Evolutionary conservation across 2,888 invertebrate genomes (phyloP).

Genomic region (Perdita meconis): DNA sequence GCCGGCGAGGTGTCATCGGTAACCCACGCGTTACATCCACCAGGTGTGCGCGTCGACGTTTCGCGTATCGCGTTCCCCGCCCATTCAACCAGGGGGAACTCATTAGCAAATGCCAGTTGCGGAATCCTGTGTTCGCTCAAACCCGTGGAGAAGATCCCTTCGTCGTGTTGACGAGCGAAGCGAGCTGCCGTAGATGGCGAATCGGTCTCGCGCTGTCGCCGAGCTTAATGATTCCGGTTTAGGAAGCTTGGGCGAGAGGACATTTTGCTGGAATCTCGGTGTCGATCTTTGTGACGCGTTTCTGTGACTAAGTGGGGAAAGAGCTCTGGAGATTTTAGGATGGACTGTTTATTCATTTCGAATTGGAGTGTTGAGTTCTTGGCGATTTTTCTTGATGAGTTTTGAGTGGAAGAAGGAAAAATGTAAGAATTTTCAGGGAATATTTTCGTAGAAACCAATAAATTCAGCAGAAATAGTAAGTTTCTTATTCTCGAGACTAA

Average conservation of each 20-base stretch:
- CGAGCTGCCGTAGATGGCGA: conserved; percentile 28
- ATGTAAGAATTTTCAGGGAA: too few relatives aligned
- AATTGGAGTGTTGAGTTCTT: too few relatives aligned
- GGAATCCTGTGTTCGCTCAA: conserved; percentile 35
- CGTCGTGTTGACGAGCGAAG: conserved; percentile 20
- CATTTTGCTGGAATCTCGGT: neutral
- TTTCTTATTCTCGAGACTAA: too few relatives aligned
- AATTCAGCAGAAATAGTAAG: too few relatives aligned
- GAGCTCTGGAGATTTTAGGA: too few relatives aligned
- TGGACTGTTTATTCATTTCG: too few relatives aligned
- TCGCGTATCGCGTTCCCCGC: conserved; percentile 39
- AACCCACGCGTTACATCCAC: conserved; percentile 63
- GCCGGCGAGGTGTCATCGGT: conserved; percentile 63
- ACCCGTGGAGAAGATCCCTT: conserved; percentile 4
- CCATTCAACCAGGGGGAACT: conserved; percentile 18
- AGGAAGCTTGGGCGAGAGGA: neutral
- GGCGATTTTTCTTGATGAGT: too few relatives aligned
- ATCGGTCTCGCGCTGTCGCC: conserved; percentile 4
- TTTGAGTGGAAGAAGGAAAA: too few relatives aligned
- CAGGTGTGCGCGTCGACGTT: conserved; percentile 53
- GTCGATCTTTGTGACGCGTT: neutral
- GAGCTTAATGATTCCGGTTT: conserved; percentile 29
- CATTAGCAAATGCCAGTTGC: conserved; percentile 54
- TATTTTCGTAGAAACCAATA: too few relatives aligned
- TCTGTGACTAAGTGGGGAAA: too few relatives aligned